Percentiles rank a stretch among this genome's conserved stretches.
These are phyloP conservation scores for Boloria selene DNA, from an alignment of 2,888 invertebrate genomes.

Conservation along the genomic window DNA sequence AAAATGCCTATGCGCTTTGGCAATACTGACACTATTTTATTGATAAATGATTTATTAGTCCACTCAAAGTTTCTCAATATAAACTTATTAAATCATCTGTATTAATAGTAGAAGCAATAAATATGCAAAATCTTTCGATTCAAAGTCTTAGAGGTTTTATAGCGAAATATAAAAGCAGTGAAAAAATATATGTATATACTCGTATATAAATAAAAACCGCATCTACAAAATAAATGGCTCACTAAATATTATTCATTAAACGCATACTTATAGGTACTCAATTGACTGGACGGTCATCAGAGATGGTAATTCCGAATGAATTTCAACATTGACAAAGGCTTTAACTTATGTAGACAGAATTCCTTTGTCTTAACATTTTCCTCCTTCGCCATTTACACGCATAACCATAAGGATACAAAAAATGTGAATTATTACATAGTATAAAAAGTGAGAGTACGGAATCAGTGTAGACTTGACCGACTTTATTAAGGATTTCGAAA, in stretches of 20 bases:
- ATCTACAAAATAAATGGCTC: too few relatives aligned
- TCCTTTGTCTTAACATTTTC: slow-evolving; percentile 21
- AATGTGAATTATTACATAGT: slow-evolving; percentile 12
- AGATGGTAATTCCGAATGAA: not conserved
- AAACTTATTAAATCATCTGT: too few relatives aligned
- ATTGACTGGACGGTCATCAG: not conserved
- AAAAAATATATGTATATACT: too few relatives aligned
- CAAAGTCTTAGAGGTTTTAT: too few relatives aligned
- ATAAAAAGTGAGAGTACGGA: slow-evolving; percentile 25
- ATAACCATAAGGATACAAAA: slow-evolving; percentile 18
- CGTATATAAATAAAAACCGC: too few relatives aligned
- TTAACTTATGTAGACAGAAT: slow-evolving; percentile 13
- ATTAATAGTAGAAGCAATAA: too few relatives aligned
- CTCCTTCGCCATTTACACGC: slow-evolving; percentile 11
- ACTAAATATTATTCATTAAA: too few relatives aligned
- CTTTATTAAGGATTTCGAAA: slow-evolving; percentile 39
- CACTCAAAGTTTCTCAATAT: too few relatives aligned
- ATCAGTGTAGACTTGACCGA: slow-evolving; percentile 33
- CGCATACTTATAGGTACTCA: not conserved
- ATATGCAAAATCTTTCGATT: too few relatives aligned
- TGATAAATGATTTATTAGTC: slow-evolving; percentile 1
- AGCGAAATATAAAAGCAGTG: too few relatives aligned
- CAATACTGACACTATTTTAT: slow-evolving; percentile 15
- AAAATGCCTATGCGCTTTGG: slow-evolving; percentile 36
- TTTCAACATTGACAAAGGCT: slow-evolving; percentile 7